Percentiles rank a stretch among this genome's conserved stretches.
These are phyloP conservation scores for Climacteris rufus DNA, from an alignment of 2,113 vertebrate species.

Conservation along the genomic window DNA sequence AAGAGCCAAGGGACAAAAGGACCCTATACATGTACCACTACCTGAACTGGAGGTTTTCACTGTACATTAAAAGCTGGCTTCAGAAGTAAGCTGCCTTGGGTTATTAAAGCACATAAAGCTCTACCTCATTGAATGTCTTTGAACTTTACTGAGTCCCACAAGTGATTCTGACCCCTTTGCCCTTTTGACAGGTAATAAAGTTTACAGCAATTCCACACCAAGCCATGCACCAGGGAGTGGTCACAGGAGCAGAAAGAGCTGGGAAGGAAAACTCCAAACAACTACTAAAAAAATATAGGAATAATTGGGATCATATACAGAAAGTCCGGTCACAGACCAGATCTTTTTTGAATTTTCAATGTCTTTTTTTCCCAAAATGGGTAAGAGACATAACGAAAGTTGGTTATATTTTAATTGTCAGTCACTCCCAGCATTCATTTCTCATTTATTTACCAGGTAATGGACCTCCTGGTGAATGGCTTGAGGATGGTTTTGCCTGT, in stretches of 20 bases:
- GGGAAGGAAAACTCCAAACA: conserved; percentile 71
- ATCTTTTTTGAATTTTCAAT: not conserved
- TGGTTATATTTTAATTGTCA: conserved; percentile 68
- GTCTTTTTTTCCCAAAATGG: conserved; percentile 32
- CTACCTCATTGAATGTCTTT: conserved; percentile 89
- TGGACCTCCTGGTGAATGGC: conserved; percentile 83
- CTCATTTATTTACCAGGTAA: conserved; percentile 84
- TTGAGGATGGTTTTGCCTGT: conserved; percentile 76
- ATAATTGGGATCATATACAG: conserved; percentile 35
- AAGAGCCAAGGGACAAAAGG: conserved; percentile 48
- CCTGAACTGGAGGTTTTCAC: conserved; percentile 73
- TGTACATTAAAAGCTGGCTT: conserved; percentile 80
- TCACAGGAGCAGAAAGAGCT: conserved; percentile 75
- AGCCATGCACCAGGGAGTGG: conserved; percentile 92
- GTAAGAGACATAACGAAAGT: conserved; percentile 70
- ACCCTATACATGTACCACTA: conserved; percentile 1
- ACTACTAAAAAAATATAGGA: conserved; percentile 20
- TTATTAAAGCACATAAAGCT: conserved; percentile 90
- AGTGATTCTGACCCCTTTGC: conserved; percentile 89
- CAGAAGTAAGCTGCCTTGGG: conserved; percentile 82
- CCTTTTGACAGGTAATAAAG: conserved; percentile 99
- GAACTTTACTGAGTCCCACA: conserved; percentile 97
- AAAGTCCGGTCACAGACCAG: not conserved
- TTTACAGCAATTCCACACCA: conserved; percentile 97
- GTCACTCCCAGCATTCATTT: conserved; percentile 67